Evolutionary conservation across 2,113 vertebrate species (phyloP), one percentile per base, ranked within the genome.

Genomic region (Forbesichthys agassizii): DNA sequence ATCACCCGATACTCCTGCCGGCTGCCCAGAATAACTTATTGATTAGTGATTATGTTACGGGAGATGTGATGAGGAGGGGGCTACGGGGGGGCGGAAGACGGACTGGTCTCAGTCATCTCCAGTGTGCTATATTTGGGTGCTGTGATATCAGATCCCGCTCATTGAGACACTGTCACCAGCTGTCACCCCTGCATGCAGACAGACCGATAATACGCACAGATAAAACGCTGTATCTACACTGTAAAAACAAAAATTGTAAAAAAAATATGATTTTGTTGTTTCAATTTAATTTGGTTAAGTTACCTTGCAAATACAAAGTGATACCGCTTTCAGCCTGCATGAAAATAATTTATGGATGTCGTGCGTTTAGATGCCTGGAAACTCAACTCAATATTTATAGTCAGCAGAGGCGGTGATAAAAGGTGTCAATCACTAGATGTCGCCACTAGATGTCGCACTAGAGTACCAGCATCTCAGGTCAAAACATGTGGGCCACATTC

Each of bases 91-190:
- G 61, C 88, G 72, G 86, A 89, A 88, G 88, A 86, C 52, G 77
- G 82, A 88, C 79, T 75, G 82, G 80, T 81, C 81, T 92, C 89
- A 67, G 91, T 93, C 91, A 90, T 89, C 85, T 83, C 33, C 74
- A 74, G 0, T 0, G 71, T 13, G 79, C 90, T 90, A 91, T 88
- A 91, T 91, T 85, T 86, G 82, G 87, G 61, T 83, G 74, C 48
- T 71, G 70, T 81, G 86, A 86, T 81, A 88, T 84, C 80, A 84
- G 88, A 90, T 85, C 80, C 72, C 71, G 80, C 78, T 58, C 82
- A 74, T 47, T 57, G 71, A 83, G 83, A 85, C 77, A 77, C 74
- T 74, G 62, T 80, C 84, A 63, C 68, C 59, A 78, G 77, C 82
- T 80, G 75, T 71, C 87, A 81, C 71, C 73, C 62, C 68, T n/a